A percentile compares a stretch with the other conserved stretches of the same genome.
Evolutionary conservation across 2,113 vertebrate species (phyloP).

Genomic region (Petaurus breviceps): DNA sequence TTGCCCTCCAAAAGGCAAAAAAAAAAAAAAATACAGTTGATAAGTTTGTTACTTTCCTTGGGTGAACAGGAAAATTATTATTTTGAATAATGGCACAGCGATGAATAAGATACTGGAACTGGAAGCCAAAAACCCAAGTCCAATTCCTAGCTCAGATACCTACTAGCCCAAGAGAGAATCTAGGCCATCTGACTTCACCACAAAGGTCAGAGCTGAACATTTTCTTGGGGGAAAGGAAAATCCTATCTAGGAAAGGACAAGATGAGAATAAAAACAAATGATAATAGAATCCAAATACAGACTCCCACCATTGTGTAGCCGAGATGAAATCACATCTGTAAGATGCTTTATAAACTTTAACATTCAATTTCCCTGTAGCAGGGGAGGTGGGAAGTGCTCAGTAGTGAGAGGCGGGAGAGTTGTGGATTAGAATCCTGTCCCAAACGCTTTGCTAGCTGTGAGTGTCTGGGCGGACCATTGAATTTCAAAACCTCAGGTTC

Average conservation of each 20-base stretch:
- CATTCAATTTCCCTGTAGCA: neutral
- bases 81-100: neutral
- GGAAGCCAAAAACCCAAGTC: neutral
- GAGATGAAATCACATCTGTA: neutral
- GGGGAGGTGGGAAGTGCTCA: too few relatives aligned
- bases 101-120: neutral
- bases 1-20: too few relatives aligned
- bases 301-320: neutral
- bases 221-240: neutral
- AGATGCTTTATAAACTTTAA: neutral
- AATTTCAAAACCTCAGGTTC: neutral
- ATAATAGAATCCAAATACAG: too few relatives aligned
- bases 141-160: neutral
- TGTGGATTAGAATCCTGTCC: neutral
- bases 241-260: neutral
- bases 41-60: neutral
- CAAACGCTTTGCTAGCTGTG: neutral
- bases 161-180: neutral
- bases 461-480: neutral
- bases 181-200: constrained; percentile 49
- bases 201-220: constrained; percentile 56
- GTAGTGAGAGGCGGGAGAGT: neutral
- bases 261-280: too few relatives aligned
- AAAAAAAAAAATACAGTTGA: neutral
- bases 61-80: neutral